Evolutionary conservation across 2,888 invertebrate genomes (phyloP).

Genomic region (Theodoxus fluviatilis): DNA sequence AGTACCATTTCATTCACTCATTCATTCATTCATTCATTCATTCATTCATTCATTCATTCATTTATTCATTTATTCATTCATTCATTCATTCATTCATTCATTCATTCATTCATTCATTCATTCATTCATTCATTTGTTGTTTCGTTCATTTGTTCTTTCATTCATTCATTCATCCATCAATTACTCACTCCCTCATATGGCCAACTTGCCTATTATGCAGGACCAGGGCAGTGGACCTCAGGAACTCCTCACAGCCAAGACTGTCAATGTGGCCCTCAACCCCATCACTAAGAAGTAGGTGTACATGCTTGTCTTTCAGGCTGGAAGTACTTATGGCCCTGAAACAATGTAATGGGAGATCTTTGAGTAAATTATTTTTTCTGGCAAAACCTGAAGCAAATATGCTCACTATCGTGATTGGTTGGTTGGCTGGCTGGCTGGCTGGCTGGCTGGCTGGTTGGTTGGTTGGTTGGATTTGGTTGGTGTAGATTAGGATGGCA

Average conservation of each 20-base stretch:
- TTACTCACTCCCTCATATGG: too few species aligned
- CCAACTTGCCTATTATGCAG: too few species aligned
- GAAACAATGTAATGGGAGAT: neutral
- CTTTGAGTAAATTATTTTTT: neutral
- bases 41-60: neutral
- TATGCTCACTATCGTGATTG: too few species aligned
- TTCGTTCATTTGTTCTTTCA: too few species aligned
- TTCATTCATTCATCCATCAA: too few species aligned
- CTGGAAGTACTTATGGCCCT: neutral
- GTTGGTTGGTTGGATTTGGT: too few species aligned
- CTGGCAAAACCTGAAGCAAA: too few species aligned
- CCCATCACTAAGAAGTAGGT: slow-evolving; percentile 58
- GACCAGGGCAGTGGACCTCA: slow-evolving; percentile 40
- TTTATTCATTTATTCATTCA: neutral
- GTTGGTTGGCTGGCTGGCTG: too few species aligned
- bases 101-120: neutral
- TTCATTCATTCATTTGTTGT: slow-evolving; percentile 4
- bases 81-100: neutral
- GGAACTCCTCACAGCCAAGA: slow-evolving; percentile 71
- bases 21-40: too few species aligned
- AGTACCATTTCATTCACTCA: too few species aligned
- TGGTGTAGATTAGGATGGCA: too few species aligned
- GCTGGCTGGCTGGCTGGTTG: too few species aligned
- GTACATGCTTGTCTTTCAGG: slow-evolving; percentile 17
- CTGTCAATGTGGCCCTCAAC: slow-evolving; percentile 78